These are phyloP conservation scores for Petrocephalus schoutedeni DNA, from an alignment of 2,797 vertebrate genomes.

Conservation along the genomic window DNA sequence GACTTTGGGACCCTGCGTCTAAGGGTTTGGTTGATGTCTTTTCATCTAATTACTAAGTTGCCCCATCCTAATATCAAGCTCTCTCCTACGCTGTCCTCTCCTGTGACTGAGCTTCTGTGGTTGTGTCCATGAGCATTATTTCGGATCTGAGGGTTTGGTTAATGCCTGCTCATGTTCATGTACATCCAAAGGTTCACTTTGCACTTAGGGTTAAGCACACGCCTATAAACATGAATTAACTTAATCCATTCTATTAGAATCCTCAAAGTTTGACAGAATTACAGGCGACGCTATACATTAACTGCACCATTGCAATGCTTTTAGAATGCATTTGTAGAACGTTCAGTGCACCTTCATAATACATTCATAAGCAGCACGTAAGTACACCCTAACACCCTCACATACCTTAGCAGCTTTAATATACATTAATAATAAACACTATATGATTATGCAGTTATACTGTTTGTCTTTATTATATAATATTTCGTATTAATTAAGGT, in stretches of 20 bases:
- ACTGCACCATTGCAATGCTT: neutral
- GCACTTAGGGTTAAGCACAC: neutral
- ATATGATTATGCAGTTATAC: neutral
- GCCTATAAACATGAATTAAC: neutral
- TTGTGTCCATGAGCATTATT: neutral
- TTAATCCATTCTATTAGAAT: neutral
- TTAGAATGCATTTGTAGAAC: neutral
- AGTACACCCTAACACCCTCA: too few relatives aligned
- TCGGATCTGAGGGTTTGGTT: neutral
- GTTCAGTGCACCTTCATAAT: neutral
- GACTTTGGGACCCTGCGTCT: neutral
- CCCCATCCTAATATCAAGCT: neutral
- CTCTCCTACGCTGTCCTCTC: neutral
- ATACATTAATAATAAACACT: neutral
- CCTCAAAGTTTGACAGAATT: neutral
- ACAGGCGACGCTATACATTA: neutral
- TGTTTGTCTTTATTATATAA: too few relatives aligned
- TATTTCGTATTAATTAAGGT: too few relatives aligned
- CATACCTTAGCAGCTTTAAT: too few relatives aligned
- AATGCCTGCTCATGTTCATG: neutral
- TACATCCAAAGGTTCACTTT: neutral
- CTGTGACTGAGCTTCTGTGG: neutral
- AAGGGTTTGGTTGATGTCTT: neutral
- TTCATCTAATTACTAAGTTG: neutral
- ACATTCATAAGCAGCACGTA: too few relatives aligned